Conservation (phyloP, 2,797 vertebrate genomes). For the Lindbergichthys nudifrons region DNA sequence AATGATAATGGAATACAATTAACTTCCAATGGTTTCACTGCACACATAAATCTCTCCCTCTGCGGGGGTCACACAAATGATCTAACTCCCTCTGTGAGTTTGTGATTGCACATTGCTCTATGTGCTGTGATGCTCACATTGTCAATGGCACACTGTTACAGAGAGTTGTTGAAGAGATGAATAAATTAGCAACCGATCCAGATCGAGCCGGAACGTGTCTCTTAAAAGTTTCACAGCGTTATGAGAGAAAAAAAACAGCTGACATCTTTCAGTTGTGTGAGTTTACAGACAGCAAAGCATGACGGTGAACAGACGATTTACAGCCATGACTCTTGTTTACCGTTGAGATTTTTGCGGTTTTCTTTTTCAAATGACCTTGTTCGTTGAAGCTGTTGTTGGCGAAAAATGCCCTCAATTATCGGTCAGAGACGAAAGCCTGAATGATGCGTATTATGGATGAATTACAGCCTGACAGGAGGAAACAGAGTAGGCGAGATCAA, state of each 20-base stretch:
- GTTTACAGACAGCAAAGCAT: constrained; percentile 11
- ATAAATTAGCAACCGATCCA: constrained; percentile 56
- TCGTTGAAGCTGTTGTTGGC: constrained; percentile 34
- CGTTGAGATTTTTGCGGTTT: constrained; percentile 4
- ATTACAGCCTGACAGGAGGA: constrained; percentile 67
- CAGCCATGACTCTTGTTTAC: constrained; percentile 17
- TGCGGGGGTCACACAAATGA: constrained; percentile 58
- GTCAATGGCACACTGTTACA: constrained; percentile 50
- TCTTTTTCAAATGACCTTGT: constrained; percentile 46
- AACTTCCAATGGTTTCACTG: constrained; percentile 75
- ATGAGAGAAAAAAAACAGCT: constrained; percentile 14
- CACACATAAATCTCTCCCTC: constrained; percentile 70
- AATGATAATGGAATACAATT: constrained; percentile 77
- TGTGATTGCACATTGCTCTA: constrained; percentile 70
- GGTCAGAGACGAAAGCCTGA: constrained; percentile 57
- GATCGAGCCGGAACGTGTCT: constrained; percentile 32
- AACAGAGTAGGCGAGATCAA: constrained; percentile 44
- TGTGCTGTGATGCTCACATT: constrained; percentile 53
- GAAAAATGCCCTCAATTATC: constrained; percentile 46
- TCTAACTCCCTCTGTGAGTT: constrained; percentile 50
- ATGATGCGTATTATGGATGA: constrained; percentile 61
- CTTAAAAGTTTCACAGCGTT: constrained; percentile 56
- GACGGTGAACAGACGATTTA: constrained; percentile 7
- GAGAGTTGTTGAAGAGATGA: constrained; percentile 29
- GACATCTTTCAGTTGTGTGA: constrained; percentile 53